Evolutionary conservation across 2,888 invertebrate genomes (phyloP).

Genomic region (Apamea sordens): DNA sequence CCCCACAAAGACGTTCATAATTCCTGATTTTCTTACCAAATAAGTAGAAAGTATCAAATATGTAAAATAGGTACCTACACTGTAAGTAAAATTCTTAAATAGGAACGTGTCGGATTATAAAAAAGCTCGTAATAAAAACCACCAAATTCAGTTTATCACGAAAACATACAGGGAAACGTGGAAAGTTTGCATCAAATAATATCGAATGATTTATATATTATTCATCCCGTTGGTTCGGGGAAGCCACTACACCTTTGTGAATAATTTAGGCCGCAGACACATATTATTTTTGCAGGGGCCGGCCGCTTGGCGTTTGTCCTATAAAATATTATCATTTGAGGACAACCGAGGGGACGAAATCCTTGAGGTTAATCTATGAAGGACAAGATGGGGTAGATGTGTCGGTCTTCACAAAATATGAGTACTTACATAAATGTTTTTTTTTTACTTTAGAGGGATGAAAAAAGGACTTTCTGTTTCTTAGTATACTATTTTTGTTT

Average conservation of each 20-base stretch:
- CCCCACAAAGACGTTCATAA: neutral
- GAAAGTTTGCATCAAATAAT: conserved; percentile 79
- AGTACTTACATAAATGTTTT: conserved; percentile 27
- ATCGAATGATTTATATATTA: conserved; percentile 87
- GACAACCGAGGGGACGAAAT: conserved; percentile 71
- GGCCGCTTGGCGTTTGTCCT: conserved; percentile 78
- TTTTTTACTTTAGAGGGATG: neutral
- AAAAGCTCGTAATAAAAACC: conserved; percentile 13
- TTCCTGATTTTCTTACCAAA: too few species aligned
- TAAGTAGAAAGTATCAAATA: too few species aligned
- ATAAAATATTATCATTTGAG: conserved; percentile 82
- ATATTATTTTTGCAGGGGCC: conserved; percentile 87
- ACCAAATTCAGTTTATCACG: conserved; percentile 69
- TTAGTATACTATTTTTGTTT: neutral
- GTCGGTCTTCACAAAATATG: conserved; percentile 40
- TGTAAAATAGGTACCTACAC: neutral
- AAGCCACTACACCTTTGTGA: conserved; percentile 86
- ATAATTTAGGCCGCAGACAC: conserved; percentile 86
- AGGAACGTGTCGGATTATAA: neutral
- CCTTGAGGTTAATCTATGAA: conserved; percentile 68
- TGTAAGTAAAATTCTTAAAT: neutral
- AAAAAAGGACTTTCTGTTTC: neutral
- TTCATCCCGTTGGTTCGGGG: conserved; percentile 82
- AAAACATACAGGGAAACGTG: conserved; percentile 67
- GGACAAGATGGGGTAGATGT: conserved; percentile 57